Evolutionary conservation across 2,888 invertebrate genomes (phyloP), one percentile per base, ranked within the genome.

Genomic region (Heteropelma amictum): DNA sequence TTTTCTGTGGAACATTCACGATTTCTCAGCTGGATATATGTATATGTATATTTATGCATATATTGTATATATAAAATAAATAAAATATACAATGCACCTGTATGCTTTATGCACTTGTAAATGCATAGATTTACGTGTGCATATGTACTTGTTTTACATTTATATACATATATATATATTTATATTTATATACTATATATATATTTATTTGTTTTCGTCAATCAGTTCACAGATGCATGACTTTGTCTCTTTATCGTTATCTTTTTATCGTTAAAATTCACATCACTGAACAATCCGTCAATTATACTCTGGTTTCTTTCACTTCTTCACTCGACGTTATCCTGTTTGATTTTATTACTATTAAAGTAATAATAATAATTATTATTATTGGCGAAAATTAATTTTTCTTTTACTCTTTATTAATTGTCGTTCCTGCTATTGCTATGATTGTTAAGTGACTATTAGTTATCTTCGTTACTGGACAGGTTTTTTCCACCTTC

Each of bases 21-120:
- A 64, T 64, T 61, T 71, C 23, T 60, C 60, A 47, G 53, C 63
- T 58, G 63, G 67, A 47, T 68, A 72, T 60, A 63, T 68, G 8
- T 53, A 45, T 61, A 58, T 58, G 19, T 40, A 28, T 51, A 49
- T 49, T 12, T 68, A 35, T 65, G 14, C 1, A 67, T 54, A 40
- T 72, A 61, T 65, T 23, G 60, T 67, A 60, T 68, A 58, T 72
- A 61, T 75, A 64, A 71, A 77, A 63, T 77, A 64, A 58, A 61
- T 72, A 67, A 30, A 60, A 60, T 72, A 72, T 72, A 68, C 53
- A 72, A 74, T 58, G 51, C 69, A 64, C 70, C 70, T 60, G 74
- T 51, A 74, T n/a, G n/a, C n/a, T 65, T 79, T 81, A 84, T 82
- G 83, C 77, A 81, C 78, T 79, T 79, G 82, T 81, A 77, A 80